Evolutionary conservation across 2,797 vertebrate genomes (phyloP).

Genomic region (Manis pentadactyla): DNA sequence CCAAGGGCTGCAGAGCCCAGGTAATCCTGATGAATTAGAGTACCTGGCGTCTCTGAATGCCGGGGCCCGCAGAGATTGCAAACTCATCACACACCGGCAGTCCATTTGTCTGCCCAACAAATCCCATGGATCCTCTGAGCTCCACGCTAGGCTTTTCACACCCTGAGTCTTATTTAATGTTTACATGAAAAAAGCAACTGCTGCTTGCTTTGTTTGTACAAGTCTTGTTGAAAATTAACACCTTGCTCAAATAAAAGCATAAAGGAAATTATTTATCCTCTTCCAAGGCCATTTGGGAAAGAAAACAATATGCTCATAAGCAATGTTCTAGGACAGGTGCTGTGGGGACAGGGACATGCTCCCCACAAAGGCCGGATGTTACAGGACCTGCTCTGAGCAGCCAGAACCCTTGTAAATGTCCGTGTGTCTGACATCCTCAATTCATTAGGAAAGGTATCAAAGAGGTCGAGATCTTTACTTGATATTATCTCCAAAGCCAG

Average conservation of each 20-base stretch:
- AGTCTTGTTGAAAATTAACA: constrained; percentile 30
- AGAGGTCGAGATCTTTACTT: neutral
- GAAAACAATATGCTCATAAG: neutral
- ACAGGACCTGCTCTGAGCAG: neutral
- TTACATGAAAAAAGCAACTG: constrained; percentile 1
- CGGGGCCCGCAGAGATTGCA: neutral
- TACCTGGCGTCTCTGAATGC: neutral
- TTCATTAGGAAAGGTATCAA: neutral
- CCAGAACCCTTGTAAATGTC: neutral
- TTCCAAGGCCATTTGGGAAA: neutral
- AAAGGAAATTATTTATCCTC: neutral
- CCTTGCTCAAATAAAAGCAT: neutral
- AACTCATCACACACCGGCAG: neutral
- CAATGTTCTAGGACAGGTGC: neutral
- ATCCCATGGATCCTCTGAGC: constrained; percentile 53
- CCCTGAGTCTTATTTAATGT: constrained; percentile 63
- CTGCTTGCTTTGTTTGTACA: neutral
- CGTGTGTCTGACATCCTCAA: neutral
- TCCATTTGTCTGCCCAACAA: constrained; percentile 52
- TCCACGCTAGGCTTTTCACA: neutral
- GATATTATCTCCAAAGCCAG: neutral
- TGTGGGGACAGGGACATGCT: neutral
- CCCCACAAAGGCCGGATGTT: neutral
- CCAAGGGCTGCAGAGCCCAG: neutral
- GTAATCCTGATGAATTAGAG: constrained; percentile 1